Conservation (phyloP, 2,113 vertebrate genomes). For the Piprites chloris region DNA sequence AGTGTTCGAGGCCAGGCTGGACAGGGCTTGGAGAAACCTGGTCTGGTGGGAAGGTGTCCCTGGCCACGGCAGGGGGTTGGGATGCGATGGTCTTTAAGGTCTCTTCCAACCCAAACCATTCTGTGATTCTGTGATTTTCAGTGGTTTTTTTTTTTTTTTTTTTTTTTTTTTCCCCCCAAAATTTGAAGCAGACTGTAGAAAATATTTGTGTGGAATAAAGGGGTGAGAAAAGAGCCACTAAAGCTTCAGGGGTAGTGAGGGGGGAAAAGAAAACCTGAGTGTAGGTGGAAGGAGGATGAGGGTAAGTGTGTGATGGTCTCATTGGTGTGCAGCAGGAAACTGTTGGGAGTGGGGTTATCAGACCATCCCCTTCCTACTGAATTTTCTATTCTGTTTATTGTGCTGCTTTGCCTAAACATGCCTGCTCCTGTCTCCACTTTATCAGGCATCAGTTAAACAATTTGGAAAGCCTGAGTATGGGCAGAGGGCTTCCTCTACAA, state of each 20-base stretch:
- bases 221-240: not conserved
- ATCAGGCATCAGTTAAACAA: not conserved
- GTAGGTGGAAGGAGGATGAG: not conserved
- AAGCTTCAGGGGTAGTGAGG: not conserved
- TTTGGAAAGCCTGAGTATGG: not conserved
- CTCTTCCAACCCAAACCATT: too few species aligned
- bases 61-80: not conserved
- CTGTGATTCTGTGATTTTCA: not conserved
- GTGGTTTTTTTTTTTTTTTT: not conserved
- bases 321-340: not conserved
- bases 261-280: not conserved
- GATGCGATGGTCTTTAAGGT: not conserved
- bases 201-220: not conserved
- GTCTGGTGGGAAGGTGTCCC: not conserved
- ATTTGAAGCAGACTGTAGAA: not conserved
- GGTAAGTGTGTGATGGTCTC: not conserved
- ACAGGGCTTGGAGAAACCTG: not conserved
- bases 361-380: not conserved
- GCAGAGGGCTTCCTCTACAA: not conserved
- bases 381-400: not conserved
- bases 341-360: not conserved
- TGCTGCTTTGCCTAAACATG: not conserved
- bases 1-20: not conserved
- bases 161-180: too few species aligned
- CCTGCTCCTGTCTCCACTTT: not conserved